Percentiles rank a stretch among this genome's conserved stretches.
These are phyloP conservation scores for Spizaetus ornatus DNA, from an alignment of 2,113 vertebrate species.

Conservation along the genomic window DNA sequence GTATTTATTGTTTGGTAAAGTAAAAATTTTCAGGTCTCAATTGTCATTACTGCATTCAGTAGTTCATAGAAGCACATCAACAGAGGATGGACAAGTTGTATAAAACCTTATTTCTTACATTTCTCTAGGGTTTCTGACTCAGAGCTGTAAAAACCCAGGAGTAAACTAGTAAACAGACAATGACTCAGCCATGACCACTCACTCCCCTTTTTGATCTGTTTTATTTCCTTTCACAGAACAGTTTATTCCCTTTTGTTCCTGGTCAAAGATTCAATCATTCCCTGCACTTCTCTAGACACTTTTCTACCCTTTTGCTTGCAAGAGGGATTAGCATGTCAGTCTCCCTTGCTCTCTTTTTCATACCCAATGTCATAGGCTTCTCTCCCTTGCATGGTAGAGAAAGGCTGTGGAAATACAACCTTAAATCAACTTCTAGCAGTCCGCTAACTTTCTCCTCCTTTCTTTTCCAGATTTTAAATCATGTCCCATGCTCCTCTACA, in stretches of 20 bases:
- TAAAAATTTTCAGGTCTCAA: background rate
- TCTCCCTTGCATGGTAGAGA: background rate
- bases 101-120: background rate
- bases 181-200: background rate
- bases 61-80: background rate
- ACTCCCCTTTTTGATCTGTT: background rate
- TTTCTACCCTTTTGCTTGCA: background rate
- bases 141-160: background rate
- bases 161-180: background rate
- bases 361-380: background rate
- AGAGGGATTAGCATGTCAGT: background rate
- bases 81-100: background rate
- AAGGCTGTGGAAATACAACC: background rate
- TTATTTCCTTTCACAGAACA: background rate
- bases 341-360: background rate
- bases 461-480: background rate
- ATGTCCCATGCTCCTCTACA: background rate
- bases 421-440: background rate
- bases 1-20: background rate
- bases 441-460: background rate
- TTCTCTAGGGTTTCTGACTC: background rate
- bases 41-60: background rate
- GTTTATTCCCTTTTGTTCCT: conserved; percentile 25
- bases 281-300: background rate
- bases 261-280: conserved; percentile 1